phyloP scores from a whole-genome alignment of 2,113 vertebrate species.

The Cyanoramphus novaezelandiae region DNA sequence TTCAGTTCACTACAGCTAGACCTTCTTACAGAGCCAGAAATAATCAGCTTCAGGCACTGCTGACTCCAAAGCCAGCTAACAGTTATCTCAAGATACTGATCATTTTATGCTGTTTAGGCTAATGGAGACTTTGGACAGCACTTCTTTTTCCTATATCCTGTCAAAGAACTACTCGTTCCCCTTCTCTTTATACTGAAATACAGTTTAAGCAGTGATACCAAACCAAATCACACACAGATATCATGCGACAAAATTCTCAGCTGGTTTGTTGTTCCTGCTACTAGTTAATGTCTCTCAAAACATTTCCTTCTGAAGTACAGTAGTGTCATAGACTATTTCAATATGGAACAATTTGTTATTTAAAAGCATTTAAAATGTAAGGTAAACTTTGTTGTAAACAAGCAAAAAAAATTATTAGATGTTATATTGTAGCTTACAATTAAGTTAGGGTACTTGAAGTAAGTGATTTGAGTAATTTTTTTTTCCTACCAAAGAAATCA shows the following conservation, averaged over 20 bases:
- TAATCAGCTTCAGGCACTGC: not conserved
- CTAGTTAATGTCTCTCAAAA: not conserved
- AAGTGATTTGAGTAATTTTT: not conserved
- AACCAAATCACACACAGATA: not conserved
- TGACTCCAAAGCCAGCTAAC: not conserved
- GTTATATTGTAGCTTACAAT: not conserved
- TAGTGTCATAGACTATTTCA: not conserved
- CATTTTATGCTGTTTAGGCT: not conserved
- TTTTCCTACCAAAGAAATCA: not conserved
- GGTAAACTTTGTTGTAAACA: not conserved
- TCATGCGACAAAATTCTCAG: not conserved
- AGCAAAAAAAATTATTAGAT: accelerated
- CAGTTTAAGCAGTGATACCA: not conserved
- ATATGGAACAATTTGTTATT: not conserved
- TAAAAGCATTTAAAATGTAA: not conserved
- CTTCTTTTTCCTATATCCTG: not conserved
- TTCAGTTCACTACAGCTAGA: constrained; percentile 27
- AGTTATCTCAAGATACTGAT: not conserved
- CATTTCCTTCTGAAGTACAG: not conserved
- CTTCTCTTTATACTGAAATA: not conserved
- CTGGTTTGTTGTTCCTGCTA: not conserved
- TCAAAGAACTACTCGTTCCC: not conserved
- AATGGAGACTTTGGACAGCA: not conserved
- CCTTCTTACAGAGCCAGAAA: constrained; percentile 20
- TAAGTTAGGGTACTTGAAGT: not conserved